Percentiles rank a stretch among this genome's conserved stretches.
These are phyloP conservation scores for Rhopalosiphum maidis DNA, from an alignment of 1,140 invertebrate genomes.

Conservation along the genomic window DNA sequence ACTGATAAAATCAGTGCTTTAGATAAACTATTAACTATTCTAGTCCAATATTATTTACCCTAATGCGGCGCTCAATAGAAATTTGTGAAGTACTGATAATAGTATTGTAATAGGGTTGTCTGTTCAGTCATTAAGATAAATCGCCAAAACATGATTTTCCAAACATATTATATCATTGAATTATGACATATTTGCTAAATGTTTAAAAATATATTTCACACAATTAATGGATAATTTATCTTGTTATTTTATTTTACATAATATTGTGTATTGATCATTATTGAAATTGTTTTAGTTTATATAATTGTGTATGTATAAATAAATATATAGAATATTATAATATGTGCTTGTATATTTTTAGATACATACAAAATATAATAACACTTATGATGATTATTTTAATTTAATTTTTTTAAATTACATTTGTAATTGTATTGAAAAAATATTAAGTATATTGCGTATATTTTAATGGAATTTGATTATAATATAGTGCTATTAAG, in stretches of 20 bases:
- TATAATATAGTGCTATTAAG: neutral
- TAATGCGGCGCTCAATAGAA: neutral
- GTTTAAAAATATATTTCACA: neutral
- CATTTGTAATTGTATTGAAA: neutral
- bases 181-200: neutral
- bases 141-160: neutral
- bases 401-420: too few relatives aligned
- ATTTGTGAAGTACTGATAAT: neutral
- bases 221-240: neutral
- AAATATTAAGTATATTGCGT: too few relatives aligned
- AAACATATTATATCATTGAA: neutral
- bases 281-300: neutral
- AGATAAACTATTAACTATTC: neutral
- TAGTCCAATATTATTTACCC: neutral
- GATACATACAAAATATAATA: neutral
- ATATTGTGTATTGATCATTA: neutral
- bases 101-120: neutral
- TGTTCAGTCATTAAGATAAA: slow-evolving; percentile 11
- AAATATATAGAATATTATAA: too few relatives aligned
- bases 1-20: neutral
- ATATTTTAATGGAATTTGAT: neutral
- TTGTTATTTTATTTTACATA: neutral
- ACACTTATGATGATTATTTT: neutral
- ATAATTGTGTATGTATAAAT: neutral
- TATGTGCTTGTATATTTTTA: neutral